Evolutionary conservation across 35 echinoderm and acorn worm genomes (phyloP).

Genomic region (Patiria miniata): DNA sequence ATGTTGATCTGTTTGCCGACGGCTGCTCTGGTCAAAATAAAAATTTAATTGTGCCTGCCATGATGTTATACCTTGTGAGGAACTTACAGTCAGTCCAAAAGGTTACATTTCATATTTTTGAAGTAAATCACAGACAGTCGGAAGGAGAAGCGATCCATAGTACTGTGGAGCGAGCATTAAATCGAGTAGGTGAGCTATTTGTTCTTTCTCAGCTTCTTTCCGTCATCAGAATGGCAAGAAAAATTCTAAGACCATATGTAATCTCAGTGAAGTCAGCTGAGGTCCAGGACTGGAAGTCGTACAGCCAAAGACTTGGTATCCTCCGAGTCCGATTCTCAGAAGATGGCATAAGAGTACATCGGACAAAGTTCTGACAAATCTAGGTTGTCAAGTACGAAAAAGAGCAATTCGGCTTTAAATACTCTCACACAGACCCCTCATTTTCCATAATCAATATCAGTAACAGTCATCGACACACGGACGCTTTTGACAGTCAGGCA

Average conservation of each 20-base stretch:
- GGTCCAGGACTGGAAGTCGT: constrained; percentile 30
- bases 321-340: constrained; percentile 14
- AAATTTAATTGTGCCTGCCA: constrained; percentile 64
- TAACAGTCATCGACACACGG: not conserved
- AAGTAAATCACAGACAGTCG: constrained; percentile 65
- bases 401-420: not conserved
- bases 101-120: constrained; percentile 60
- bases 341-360: constrained; percentile 13
- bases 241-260: constrained; percentile 6
- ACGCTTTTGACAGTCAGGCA: not conserved
- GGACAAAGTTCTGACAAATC: not conserved
- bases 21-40: constrained; percentile 83
- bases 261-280: constrained; percentile 26
- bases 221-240: constrained; percentile 37
- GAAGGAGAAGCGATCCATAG: constrained; percentile 81
- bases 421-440: not conserved
- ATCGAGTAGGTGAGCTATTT: not conserved
- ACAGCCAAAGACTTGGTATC: not conserved
- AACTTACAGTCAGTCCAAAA: constrained; percentile 34
- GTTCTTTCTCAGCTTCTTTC: constrained; percentile 31
- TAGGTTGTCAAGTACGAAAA: too few relatives aligned
- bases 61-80: constrained; percentile 69
- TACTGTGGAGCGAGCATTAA: constrained; percentile 47
- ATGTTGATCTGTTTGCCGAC: constrained; percentile 68
- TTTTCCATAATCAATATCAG: not conserved